Base-by-base conservation (phyloP, 2,797 vertebrate species). In the Mormyrops boulengeri region DNA sequence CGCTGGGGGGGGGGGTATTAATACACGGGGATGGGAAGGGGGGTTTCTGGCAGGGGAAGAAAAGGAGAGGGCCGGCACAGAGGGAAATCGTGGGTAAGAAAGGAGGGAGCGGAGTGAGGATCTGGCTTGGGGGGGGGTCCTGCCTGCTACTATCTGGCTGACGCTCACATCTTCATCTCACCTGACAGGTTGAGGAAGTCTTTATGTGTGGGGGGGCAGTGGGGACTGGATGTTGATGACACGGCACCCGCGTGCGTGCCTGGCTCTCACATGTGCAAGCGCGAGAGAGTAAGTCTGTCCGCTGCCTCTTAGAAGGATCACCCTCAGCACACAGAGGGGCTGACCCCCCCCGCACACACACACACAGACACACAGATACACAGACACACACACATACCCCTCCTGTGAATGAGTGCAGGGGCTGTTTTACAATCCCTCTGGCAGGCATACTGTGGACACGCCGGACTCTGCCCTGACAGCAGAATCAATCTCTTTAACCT, bases 401-500 rank as follows among this genome's bases (percentile, higher is more conserved):
- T 90, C 90, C 14, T 49, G 82, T 73, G 80, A 96, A 96, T 96
- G 95, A 69, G 60, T 9, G 60, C 93, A 94, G 95, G 96, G 94
- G 94, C 95, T 95, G 95, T 96, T 97, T 96, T 96, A 96, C 96
- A 96, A 95, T 94, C 93, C 94, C 93, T 95, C 93, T 96, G 96
- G 96, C 96, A 96, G 96, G 94, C 92, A 92, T 93, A 96, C 96
- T 96, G 96, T 96, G 95, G 96, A 96, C 94, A 95, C 94, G 91
- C 93, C 0, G 94, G 95, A 94, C 96, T 94, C 94, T 94, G 95
- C 94, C 94, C 95, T 95, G 96, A 97, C 96, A 96, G 94, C 95
- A 95, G 95, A 97, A 97, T 97, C 96, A 97, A 96, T 97, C 96
- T 96, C 96, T 97, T 97, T 96, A 97, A 97, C 96, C 95, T 96